Percentiles rank a stretch among this genome's conserved stretches.
Evolutionary conservation across 2,113 vertebrate genomes (phyloP).

Genomic region (Blennius ocellaris): DNA sequence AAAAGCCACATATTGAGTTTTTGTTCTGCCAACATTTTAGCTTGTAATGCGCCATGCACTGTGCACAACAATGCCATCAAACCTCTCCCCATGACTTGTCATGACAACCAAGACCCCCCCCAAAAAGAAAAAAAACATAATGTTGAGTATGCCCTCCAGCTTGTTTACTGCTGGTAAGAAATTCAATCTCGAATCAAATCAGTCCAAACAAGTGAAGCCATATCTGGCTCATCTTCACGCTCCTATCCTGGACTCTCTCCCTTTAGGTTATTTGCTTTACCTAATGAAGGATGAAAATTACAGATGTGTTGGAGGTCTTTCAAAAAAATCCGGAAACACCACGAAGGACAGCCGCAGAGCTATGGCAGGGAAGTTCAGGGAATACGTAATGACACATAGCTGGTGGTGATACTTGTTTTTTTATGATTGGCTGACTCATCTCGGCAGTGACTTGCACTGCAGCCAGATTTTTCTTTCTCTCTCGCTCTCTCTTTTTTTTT

Average conservation of each 20-base stretch:
- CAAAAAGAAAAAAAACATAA: not conserved
- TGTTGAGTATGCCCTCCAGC: slow-evolving; percentile 52
- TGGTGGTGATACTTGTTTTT: slow-evolving; percentile 54
- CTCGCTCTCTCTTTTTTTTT: not conserved
- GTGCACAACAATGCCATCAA: slow-evolving; percentile 68
- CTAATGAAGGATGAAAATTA: slow-evolving; percentile 50
- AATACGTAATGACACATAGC: slow-evolving; percentile 56
- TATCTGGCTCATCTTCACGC: slow-evolving; percentile 38
- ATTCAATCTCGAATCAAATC: slow-evolving; percentile 64
- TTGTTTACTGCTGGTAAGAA: slow-evolving; percentile 61
- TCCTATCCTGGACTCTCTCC: slow-evolving; percentile 21
- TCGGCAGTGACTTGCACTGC: slow-evolving; percentile 32
- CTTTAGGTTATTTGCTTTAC: slow-evolving; percentile 64
- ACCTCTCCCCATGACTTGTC: slow-evolving; percentile 49
- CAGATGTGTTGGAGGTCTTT: slow-evolving; percentile 59
- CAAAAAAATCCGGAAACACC: slow-evolving; percentile 27
- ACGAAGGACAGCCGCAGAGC: slow-evolving; percentile 15
- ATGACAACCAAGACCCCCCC: slow-evolving; percentile 45
- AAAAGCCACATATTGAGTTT: slow-evolving; percentile 25
- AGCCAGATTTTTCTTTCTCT: slow-evolving; percentile 7
- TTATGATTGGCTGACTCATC: slow-evolving; percentile 63
- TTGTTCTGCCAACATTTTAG: slow-evolving; percentile 42
- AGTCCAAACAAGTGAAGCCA: slow-evolving; percentile 39
- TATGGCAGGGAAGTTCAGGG: slow-evolving; percentile 30
- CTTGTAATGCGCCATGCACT: slow-evolving; percentile 35